Conservation (phyloP, 2,113 vertebrate species). For the Atractosteus spatula region DNA sequence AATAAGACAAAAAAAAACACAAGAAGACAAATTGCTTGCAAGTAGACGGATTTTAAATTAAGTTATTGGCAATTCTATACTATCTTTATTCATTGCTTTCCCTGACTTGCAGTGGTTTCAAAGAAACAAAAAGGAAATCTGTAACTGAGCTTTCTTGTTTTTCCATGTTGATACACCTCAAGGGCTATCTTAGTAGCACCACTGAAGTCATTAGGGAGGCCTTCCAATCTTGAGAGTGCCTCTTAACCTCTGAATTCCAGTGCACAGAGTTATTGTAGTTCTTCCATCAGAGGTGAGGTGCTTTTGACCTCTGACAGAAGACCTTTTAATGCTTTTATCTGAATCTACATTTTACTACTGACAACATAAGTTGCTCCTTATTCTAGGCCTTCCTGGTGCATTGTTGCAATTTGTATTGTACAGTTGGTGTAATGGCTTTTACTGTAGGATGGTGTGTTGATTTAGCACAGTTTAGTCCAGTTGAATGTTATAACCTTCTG, state of each 20-base stretch:
- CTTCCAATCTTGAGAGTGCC: neutral
- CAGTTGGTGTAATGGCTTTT: too few species aligned
- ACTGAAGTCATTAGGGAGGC: neutral
- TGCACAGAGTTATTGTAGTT: neutral
- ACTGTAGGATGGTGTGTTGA: too few species aligned
- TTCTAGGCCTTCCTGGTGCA: too few species aligned
- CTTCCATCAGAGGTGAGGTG: conserved; percentile 8
- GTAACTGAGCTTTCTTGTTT: conserved; percentile 2
- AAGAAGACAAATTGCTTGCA: too few species aligned
- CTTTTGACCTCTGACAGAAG: neutral
- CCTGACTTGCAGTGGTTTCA: neutral
- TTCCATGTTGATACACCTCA: conserved; percentile 1
- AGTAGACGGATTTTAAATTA: too few species aligned
- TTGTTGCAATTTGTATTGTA: too few species aligned
- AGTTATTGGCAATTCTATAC: too few species aligned
- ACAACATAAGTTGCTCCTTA: too few species aligned
- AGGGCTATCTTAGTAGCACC: neutral
- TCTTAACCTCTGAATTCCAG: conserved; percentile 20
- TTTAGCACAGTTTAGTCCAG: too few species aligned
- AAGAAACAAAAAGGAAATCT: neutral
- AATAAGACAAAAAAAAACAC: too few species aligned
- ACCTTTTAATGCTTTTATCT: neutral
- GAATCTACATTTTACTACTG: neutral
- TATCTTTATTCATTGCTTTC: neutral
- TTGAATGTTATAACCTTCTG: too few species aligned